phyloP scores from a whole-genome alignment of 2,888 invertebrate species.

The Drosophila niveifrons region DNA sequence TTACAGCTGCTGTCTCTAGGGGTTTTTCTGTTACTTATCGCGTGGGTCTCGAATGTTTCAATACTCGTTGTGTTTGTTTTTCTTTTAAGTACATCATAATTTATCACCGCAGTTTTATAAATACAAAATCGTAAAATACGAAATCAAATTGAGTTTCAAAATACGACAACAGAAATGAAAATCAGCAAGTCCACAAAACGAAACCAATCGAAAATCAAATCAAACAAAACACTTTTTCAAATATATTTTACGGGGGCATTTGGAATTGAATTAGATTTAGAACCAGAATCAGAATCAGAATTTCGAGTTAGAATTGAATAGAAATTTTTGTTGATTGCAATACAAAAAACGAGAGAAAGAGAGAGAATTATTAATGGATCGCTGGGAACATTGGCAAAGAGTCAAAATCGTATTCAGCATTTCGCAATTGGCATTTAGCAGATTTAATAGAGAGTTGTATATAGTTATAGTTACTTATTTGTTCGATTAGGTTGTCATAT shows the following conservation, averaged over 20 bases:
- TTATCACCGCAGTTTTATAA: slow-evolving; percentile 72
- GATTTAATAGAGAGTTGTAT: slow-evolving; percentile 30
- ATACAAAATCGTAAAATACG: slow-evolving; percentile 33
- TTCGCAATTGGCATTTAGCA: slow-evolving; percentile 16
- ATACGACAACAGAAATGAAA: slow-evolving; percentile 2
- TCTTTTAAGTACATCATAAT: slow-evolving; percentile 9
- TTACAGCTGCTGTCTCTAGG: slow-evolving; percentile 49
- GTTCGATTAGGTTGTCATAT: slow-evolving; percentile 21
- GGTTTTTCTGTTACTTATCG: slow-evolving; percentile 40
- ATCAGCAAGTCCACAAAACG: slow-evolving; percentile 32
- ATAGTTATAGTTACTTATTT: slow-evolving; percentile 32
- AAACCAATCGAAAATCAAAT: slow-evolving; percentile 39
- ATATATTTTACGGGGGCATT: slow-evolving; percentile 40
- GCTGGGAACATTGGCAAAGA: slow-evolving; percentile 58
- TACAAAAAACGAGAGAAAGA: slow-evolving; percentile 39
- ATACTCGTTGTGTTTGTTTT: slow-evolving; percentile 47
- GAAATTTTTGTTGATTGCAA: slow-evolving; percentile 46
- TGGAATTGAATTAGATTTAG: slow-evolving; percentile 26
- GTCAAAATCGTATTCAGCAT: slow-evolving; percentile 33
- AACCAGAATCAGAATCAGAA: slow-evolving; percentile 22
- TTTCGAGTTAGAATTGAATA: slow-evolving; percentile 10
- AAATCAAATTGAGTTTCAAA: slow-evolving; percentile 3
- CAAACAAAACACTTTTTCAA: slow-evolving; percentile 21
- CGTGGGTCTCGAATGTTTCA: slow-evolving; percentile 51
- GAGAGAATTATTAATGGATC: slow-evolving; percentile 40